Base-by-base conservation (phyloP, 2,113 vertebrate species). In the Cynopterus brachyotis region DNA sequence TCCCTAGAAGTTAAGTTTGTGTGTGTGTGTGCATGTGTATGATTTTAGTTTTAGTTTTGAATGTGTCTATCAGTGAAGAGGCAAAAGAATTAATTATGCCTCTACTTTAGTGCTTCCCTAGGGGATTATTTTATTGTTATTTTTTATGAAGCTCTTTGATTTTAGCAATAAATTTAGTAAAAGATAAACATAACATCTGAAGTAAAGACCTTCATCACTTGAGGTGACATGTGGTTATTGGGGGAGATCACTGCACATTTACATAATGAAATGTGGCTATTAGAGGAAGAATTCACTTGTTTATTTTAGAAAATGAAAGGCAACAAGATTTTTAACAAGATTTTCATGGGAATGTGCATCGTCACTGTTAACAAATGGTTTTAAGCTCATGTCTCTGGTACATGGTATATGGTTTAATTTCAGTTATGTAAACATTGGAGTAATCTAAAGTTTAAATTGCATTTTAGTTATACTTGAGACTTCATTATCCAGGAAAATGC, bases 231-330 rank as follows among this genome's bases (percentile, higher is more conserved):
- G 5, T 50, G 26, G 6, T 5, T 67, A 24, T 8, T 59, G 12
- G 13, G 8, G 9, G 8, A 83, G 35, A 5, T 69, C 32, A 40
- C 20, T 55, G 57, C 22, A 91, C 20, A 93, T 89, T 93, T 90
- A 45, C 45, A 50, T 75, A 75, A 78, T 59, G 26, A 93, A 93
- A 83, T 86, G 9, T 79, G 12, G 4, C 92, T 94, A 7, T 1
- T 30, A 15, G 20, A 16, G 59, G 1, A 67, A 10, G 3, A 92
- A 55, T 66, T 62, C 67, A 70, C 16, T 42, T 72, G 35, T 89
- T 97, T 72, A 76, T 80, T 94, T 96, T 89, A 96, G 62, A 87
- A 60, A 78, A 59, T 87, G 26, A 95, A 92, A 84, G 40, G 3
- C 28, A 67, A 5, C 22, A 53, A 2, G 72, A 53, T 75, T 87